Conservation (phyloP, 2,797 vertebrate species). For the Carapus acus region DNA sequence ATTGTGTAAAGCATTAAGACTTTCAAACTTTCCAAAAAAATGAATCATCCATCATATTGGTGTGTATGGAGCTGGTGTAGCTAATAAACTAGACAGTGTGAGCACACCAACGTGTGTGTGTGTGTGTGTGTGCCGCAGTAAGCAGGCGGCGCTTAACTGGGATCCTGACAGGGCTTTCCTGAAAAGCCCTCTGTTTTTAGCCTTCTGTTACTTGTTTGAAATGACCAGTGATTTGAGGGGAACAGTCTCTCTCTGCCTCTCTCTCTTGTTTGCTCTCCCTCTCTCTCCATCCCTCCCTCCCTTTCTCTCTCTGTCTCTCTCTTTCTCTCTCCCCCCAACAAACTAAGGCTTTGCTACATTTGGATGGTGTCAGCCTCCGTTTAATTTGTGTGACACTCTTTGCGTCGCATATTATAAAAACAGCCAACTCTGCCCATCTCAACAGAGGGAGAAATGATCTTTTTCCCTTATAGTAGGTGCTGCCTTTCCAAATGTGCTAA, state of each 20-base stretch:
- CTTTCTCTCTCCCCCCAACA: too few relatives aligned
- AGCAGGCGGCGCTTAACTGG: slow-evolving; percentile 40
- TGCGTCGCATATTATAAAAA: slow-evolving; percentile 44
- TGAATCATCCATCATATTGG: too few relatives aligned
- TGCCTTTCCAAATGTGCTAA: slow-evolving; percentile 19
- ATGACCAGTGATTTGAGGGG: slow-evolving; percentile 48
- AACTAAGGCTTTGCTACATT: slow-evolving; percentile 51
- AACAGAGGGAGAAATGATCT: slow-evolving; percentile 29
- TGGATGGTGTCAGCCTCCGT: slow-evolving; percentile 57
- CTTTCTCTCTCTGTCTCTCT: too few relatives aligned
- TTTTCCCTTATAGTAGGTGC: slow-evolving; percentile 46
- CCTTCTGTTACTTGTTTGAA: slow-evolving; percentile 57
- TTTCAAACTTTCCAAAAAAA: too few relatives aligned
- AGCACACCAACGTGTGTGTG: too few relatives aligned
- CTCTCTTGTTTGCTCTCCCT: too few relatives aligned
- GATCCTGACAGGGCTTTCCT: slow-evolving; percentile 52
- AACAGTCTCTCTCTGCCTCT: slow-evolving; percentile 53
- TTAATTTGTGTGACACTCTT: slow-evolving; percentile 54
- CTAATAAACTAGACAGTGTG: not conserved
- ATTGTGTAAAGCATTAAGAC: too few relatives aligned
- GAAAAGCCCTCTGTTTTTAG: slow-evolving; percentile 48
- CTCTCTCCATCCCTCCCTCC: too few relatives aligned
- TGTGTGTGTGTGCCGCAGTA: slow-evolving; percentile 19
- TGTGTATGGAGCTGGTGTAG: too few relatives aligned
- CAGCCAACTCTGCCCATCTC: slow-evolving; percentile 36